phyloP scores from a whole-genome alignment of 92 coral and sea anemone species.

The Desmophyllum pertusum region DNA sequence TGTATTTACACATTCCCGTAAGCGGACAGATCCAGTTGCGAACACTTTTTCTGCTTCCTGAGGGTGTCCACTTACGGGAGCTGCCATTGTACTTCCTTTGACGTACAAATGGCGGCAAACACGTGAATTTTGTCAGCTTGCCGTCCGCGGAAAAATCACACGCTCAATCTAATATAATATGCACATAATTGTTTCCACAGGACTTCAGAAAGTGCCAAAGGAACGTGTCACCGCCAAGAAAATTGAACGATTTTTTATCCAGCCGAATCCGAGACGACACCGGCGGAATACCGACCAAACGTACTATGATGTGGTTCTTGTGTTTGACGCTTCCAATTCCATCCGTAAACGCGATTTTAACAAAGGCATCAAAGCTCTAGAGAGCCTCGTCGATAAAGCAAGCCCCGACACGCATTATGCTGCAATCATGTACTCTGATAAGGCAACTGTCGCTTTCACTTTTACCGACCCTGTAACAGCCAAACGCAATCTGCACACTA shows the following conservation, averaged over 20 bases:
- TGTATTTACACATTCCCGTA: too few relatives aligned
- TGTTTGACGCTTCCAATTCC: conserved; percentile 76
- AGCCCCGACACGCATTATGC: conserved; percentile 62
- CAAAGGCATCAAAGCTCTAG: conserved; percentile 62
- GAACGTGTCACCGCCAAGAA: conserved; percentile 52
- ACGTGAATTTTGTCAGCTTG: too few relatives aligned
- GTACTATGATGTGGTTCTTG: conserved; percentile 67
- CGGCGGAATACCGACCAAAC: conserved; percentile 16
- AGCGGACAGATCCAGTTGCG: too few relatives aligned
- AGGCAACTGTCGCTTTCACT: conserved; percentile 52
- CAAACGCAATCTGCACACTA: conserved; percentile 15
- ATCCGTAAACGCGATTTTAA: conserved; percentile 59
- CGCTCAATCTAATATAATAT: not conserved
- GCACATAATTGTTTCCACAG: conserved; percentile 3
- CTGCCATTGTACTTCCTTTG: too few relatives aligned
- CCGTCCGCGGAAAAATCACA: too few relatives aligned
- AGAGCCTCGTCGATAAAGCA: conserved; percentile 51
- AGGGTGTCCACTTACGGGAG: too few relatives aligned
- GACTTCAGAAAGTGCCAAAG: conserved; percentile 44
- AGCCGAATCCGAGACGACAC: not conserved
- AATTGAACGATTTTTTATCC: conserved; percentile 55
- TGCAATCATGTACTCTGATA: conserved; percentile 47
- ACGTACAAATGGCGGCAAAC: too few relatives aligned
- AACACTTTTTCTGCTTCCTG: too few relatives aligned
- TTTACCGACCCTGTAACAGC: conserved; percentile 54